Conservation (phyloP, 35 echinoderm and acorn worm genomes). For the Heliocidaris erythrogramma region DNA sequence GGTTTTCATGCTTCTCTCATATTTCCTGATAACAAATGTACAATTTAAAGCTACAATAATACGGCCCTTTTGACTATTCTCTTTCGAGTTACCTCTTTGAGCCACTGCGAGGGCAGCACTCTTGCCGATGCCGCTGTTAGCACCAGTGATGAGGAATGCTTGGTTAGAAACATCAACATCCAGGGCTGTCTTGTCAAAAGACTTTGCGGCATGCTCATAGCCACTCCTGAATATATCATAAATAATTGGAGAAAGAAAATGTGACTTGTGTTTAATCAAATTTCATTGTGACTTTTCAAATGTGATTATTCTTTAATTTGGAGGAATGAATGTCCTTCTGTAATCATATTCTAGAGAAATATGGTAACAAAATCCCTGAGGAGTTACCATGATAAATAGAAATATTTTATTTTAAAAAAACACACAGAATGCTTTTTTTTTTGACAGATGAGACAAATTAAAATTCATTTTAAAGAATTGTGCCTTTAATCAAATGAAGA, state of each 20-base stretch:
- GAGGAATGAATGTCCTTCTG: not conserved
- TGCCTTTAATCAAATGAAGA: too few relatives aligned
- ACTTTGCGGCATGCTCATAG: slow-evolving; percentile 68
- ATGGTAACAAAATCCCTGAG: too few relatives aligned
- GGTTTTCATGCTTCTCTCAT: not conserved
- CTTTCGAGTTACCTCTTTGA: slow-evolving; percentile 65
- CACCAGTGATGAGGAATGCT: slow-evolving; percentile 89
- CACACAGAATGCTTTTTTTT: too few relatives aligned
- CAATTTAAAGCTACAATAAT: not conserved
- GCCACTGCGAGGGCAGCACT: slow-evolving; percentile 69
- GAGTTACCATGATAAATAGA: too few relatives aligned
- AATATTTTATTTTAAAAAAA: too few relatives aligned
- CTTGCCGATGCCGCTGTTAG: slow-evolving; percentile 96
- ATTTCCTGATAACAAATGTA: not conserved
- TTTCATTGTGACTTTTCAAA: not conserved
- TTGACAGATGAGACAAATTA: too few relatives aligned
- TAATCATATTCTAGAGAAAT: too few relatives aligned
- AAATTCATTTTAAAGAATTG: too few relatives aligned
- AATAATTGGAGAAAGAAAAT: not conserved
- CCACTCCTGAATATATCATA: slow-evolving; percentile 70
- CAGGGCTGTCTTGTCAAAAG: slow-evolving; percentile 66
- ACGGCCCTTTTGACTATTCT: too few relatives aligned
- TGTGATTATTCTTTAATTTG: not conserved
- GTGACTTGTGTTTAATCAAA: not conserved
- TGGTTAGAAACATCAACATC: slow-evolving; percentile 61